Evolutionary conservation across 2,797 vertebrate species (phyloP).

Genomic region (Macropus fuliginosus): DNA sequence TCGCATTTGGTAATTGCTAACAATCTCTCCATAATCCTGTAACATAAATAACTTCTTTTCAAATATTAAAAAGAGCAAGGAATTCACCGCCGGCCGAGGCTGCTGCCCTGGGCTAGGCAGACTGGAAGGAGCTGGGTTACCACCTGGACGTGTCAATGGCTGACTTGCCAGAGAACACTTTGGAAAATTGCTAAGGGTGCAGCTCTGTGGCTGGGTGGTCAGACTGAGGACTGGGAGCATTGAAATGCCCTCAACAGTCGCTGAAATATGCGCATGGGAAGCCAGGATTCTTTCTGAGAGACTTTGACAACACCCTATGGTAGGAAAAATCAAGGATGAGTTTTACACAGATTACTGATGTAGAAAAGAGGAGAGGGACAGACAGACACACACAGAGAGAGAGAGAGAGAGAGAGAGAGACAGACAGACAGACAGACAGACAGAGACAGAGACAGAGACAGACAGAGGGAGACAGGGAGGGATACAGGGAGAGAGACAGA

Average conservation of each 20-base stretch:
- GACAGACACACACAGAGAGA: background rate
- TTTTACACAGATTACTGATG: background rate
- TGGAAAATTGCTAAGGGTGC: background rate
- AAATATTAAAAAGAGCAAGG: background rate
- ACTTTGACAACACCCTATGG: background rate
- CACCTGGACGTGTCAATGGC: background rate
- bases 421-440: too few species aligned
- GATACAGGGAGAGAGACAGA: background rate
- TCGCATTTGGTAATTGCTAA: fast-evolving
- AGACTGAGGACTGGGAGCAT: background rate
- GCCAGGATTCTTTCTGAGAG: background rate
- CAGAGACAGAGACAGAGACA: too few species aligned
- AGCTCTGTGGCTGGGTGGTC: background rate
- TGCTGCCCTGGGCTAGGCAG: background rate
- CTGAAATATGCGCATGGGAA: background rate
- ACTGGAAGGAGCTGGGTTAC: background rate
- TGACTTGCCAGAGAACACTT: background rate
- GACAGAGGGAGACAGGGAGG: too few species aligned
- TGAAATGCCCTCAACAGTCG: background rate
- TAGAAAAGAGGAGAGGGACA: background rate
- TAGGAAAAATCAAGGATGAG: background rate
- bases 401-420: too few species aligned
- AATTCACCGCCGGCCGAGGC: too few species aligned
- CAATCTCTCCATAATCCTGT: background rate
- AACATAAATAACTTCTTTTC: slow-evolving; percentile 6